Base-by-base conservation (phyloP, 1,140 invertebrate species). In the Aphaenogaster ashmeadi region DNA sequence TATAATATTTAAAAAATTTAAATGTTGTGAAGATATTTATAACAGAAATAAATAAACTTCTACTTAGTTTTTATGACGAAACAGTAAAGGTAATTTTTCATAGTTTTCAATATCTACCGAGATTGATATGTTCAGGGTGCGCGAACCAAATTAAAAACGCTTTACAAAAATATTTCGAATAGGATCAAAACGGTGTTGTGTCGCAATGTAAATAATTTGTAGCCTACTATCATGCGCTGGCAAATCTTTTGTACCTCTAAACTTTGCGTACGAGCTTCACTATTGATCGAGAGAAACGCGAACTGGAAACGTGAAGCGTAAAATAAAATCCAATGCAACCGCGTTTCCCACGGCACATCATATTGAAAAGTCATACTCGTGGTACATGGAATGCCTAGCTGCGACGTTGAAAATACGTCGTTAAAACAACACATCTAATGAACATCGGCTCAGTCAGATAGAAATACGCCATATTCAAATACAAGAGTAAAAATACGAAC, bases 341-440 rank as follows among this genome's bases (percentile, higher is more conserved):
- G 50, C 38, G 11, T 87, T 72, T 21, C 15, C 66, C 11, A 5
- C 21, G 13, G 18, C n/a, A 3, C 21, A 41, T 86, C 62, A 58
- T 50, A 38, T 36, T 67, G 58, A 60, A 78, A 88, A 88, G 27
- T 54, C 62, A 60, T 69, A 36, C 13, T n/a, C 60, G 41, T 18
- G 44, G 1, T 47, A 36, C 3, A 27, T n/a, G 50, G 15, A 52
- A 50, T 38, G 27, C 41, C 6, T 79, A 44, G 41, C 52, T 21
- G 52, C 11, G 52, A 47, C 54, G 50, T 74, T 84, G 67, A 74
- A 84, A 84, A 84, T 60, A 84, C 41, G 27, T 74, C n/a, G 54
- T 74, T 84, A 74, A 60, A 84, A 74, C 69, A 84, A 60, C 69
- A 74, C 69, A 4, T 84, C 69, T 84, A 84, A 84, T 74, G 69